phyloP scores from a whole-genome alignment of 2,888 invertebrate genomes.

The Bembecia ichneumoniformis region DNA sequence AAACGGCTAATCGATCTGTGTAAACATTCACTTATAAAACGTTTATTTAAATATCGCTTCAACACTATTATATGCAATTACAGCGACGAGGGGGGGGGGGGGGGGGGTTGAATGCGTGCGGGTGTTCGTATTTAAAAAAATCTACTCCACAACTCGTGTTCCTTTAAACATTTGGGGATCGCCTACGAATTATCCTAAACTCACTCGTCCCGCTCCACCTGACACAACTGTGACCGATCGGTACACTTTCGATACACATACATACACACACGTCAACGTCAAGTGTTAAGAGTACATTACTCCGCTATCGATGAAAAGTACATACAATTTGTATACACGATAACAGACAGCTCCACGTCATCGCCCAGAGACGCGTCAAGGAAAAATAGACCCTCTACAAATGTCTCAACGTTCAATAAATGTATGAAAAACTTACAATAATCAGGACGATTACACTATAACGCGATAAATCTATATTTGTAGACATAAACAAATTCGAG shows the following conservation, averaged over 20 bases:
- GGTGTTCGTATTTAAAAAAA: background rate
- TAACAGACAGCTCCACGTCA: constrained; percentile 50
- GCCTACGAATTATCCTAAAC: background rate
- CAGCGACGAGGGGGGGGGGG: constrained; percentile 30
- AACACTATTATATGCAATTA: constrained; percentile 12
- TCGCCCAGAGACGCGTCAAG: constrained; percentile 27
- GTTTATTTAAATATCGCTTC: constrained; percentile 3
- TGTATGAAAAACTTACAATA: constrained; percentile 15
- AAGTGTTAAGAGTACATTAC: constrained; percentile 35
- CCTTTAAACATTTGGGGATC: background rate
- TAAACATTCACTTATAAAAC: constrained; percentile 18
- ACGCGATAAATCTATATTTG: background rate
- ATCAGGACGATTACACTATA: constrained; percentile 10
- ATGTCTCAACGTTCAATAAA: constrained; percentile 19
- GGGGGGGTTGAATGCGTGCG: constrained; percentile 15
- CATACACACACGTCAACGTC: constrained; percentile 59
- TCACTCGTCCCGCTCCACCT: background rate
- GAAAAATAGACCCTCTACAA: constrained; percentile 17
- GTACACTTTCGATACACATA: constrained; percentile 23
- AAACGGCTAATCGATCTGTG: constrained; percentile 17
- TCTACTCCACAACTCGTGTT: background rate
- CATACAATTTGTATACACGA: constrained; percentile 45
- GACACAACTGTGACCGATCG: background rate
- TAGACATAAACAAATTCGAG: background rate
- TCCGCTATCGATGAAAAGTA: constrained; percentile 53